A percentile compares a stretch with the other conserved stretches of the same genome.
These are phyloP conservation scores for Coelinius sp. DNA, from an alignment of 2,888 invertebrate genomes.

Conservation along the genomic window DNA sequence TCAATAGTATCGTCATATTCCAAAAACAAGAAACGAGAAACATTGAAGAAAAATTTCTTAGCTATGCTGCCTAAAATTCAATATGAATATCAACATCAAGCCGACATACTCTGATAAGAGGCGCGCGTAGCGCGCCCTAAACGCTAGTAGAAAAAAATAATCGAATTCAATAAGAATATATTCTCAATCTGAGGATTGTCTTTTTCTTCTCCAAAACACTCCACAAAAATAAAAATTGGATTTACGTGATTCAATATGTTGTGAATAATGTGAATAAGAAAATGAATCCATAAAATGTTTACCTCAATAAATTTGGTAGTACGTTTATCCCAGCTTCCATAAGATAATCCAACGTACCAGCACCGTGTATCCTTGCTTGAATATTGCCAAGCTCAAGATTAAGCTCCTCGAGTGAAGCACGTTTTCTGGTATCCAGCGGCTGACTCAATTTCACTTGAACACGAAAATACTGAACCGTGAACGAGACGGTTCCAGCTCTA, in stretches of 20 bases:
- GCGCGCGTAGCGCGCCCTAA: no score
- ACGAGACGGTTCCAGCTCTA: constrained; percentile 81
- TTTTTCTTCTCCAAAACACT: background rate
- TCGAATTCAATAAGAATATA: no score
- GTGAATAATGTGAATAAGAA: constrained; percentile 7
- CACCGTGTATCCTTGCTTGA: constrained; percentile 86
- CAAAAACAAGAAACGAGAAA: no score
- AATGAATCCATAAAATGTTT: constrained; percentile 26
- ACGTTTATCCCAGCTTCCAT: constrained; percentile 87
- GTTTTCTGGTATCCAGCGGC: constrained; percentile 82
- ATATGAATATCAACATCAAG: no score
- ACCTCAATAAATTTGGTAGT: constrained; percentile 85
- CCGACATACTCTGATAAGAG: no score
- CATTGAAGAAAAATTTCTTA: no score
- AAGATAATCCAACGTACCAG: constrained; percentile 88
- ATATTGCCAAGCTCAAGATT: constrained; percentile 88
- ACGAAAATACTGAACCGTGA: constrained; percentile 85
- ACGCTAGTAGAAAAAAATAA: no score
- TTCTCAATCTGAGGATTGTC: no score
- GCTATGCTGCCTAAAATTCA: no score
- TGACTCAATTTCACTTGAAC: constrained; percentile 81
- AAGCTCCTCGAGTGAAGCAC: constrained; percentile 80
- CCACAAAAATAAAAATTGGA: background rate
- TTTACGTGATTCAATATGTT: constrained; percentile 12
- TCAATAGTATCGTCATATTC: no score